These are phyloP conservation scores for Astreopora myriophthalma DNA, from an alignment of 64 coral and sea anemone genomes.

Conservation along the genomic window DNA sequence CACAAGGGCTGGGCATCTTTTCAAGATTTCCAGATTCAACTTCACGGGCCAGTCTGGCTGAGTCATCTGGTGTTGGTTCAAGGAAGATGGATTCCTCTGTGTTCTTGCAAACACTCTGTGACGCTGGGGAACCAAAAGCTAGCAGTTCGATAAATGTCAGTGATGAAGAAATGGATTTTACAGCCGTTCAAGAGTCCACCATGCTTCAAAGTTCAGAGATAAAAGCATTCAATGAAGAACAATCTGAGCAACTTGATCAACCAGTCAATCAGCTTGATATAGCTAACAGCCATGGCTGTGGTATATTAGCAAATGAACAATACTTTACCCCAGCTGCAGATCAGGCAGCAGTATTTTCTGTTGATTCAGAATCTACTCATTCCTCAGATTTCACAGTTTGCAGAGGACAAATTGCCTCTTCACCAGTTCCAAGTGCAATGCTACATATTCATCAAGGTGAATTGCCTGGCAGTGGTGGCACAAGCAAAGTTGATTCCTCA, in stretches of 20 bases:
- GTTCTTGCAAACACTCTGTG: not conserved
- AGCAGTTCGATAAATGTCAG: not conserved
- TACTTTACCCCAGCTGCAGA: not conserved
- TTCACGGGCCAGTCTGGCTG: not conserved
- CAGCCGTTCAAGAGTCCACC: not conserved
- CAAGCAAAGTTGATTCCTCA: not conserved
- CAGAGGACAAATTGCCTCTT: not conserved
- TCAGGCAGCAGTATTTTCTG: not conserved
- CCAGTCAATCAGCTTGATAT: not conserved
- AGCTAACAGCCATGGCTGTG: constrained; percentile 31
- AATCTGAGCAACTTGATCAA: not conserved
- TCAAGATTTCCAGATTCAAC: not conserved
- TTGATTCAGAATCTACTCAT: not conserved
- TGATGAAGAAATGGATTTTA: not conserved
- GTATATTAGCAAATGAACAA: constrained; percentile 27
- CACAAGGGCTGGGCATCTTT: not conserved
- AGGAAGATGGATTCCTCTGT: not conserved
- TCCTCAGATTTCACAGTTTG: not conserved
- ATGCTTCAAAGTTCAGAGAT: not conserved
- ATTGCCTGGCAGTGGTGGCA: not conserved
- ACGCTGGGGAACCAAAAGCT: not conserved
- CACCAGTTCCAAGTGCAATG: not conserved
- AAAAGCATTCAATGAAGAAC: not conserved
- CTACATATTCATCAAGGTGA: not conserved
- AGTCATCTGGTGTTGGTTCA: too few species aligned